These are phyloP conservation scores for Thymelicus acteon DNA, from an alignment of 2,888 invertebrate genomes.

Conservation along the genomic window DNA sequence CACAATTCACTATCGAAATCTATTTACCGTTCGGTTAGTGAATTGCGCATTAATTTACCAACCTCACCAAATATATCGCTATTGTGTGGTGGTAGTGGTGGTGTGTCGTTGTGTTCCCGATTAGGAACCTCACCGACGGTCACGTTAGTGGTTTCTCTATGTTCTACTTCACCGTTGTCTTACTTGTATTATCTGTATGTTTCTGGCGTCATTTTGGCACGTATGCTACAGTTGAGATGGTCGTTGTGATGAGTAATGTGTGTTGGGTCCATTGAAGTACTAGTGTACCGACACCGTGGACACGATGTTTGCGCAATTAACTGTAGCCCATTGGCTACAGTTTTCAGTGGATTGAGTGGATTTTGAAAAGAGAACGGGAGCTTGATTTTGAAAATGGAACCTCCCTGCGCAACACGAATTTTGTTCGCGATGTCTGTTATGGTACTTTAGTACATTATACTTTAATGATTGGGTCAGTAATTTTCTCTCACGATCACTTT, in stretches of 20 bases:
- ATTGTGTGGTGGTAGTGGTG: not conserved
- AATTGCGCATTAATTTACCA: constrained; percentile 10
- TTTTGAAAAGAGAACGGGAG: too few relatives aligned
- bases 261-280: too few relatives aligned
- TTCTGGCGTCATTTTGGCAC: not conserved
- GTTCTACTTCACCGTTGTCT: not conserved
- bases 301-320: too few relatives aligned
- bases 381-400: too few relatives aligned
- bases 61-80: constrained; percentile 4
- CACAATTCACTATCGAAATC: constrained; percentile 10
- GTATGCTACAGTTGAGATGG: not conserved
- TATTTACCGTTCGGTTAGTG: not conserved
- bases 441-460: too few relatives aligned
- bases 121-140: constrained; percentile 1
- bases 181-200: not conserved
- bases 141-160: not conserved
- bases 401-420: too few relatives aligned
- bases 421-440: too few relatives aligned
- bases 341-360: too few relatives aligned
- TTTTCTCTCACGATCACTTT: not conserved
- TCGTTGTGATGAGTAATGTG: not conserved
- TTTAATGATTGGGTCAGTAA: not conserved
- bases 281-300: too few relatives aligned
- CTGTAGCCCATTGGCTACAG: too few relatives aligned
- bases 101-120: constrained; percentile 8